Base-by-base conservation (phyloP, 2,113 vertebrate species). In the Paralichthys olivaceus region DNA sequence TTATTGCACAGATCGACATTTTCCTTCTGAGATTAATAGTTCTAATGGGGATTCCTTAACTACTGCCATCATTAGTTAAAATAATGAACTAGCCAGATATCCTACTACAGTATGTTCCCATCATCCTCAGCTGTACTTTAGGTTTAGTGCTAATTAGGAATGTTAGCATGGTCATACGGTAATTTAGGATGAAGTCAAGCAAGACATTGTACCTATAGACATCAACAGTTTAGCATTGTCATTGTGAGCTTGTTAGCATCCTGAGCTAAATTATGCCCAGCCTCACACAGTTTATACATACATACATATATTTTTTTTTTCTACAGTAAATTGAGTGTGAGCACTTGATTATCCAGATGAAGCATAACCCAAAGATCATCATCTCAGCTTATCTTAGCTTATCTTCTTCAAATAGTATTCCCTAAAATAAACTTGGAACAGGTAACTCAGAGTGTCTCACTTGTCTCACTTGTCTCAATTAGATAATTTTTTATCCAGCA, bases 401-500 rank as follows among this genome's bases (percentile, higher is more conserved):
- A 12, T 29, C 5, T 37, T 67, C n/a, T 54, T 32, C 13, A 32
- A 54, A 53, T 34, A 34, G 28, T 15, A 67, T 67, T 22, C 12
- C 47, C 29, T 66, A 5, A 49, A 51, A 65, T 51, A 32, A 65
- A 51, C 43, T 51, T 29, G 59, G 67, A 67, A 65, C 69, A 45
- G 57, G 17, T n/a, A 45, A 51, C 53, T 47, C n/a, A 8, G 6
- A 23, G 9, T 14, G n/a, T 51, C 7, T 68, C 56, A 23, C 61
- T 43, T 69, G 29, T 32, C 32, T 54, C 17, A 43, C 28, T 15
- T 12, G 2, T 45, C 61, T 20, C 23, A 23, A 59, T 70, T 40
- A 7, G 49, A 73, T 71, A 11, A 4, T 37, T 61, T 22, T 76
- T 56, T 49, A 69, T 80, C 64, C 32, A 74, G 23, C 71, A 63